Base-by-base conservation (phyloP, 1,140 invertebrate genomes). In the Lepidurus packardi region DNA sequence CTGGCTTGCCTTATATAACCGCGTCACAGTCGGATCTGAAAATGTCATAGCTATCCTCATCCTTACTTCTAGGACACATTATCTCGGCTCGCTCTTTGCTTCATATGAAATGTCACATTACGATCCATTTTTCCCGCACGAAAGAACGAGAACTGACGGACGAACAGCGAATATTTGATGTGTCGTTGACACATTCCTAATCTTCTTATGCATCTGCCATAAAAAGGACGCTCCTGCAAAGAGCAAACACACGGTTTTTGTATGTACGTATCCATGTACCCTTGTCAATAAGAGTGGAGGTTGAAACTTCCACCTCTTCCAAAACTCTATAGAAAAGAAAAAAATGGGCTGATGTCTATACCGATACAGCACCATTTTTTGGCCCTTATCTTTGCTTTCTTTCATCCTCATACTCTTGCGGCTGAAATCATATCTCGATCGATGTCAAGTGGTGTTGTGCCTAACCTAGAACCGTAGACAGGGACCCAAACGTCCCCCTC, bases 101-200 rank as follows among this genome's bases (percentile, higher is more conserved):
- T 16, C 9, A 21, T 65, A 65, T 21, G 53, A 65, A 65, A 65
- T 65, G 53, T 65, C 13, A 16, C 21, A 65, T 65, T 65, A 65
- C 53, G 6, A n/a, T n/a, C n/a, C n/a, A n/a, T n/a, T n/a, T n/a
- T 5, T 47, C 53, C 21, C 53, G 21, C 6, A 65, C 53, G 13
- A 65, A 65, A 16, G 21, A 65, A 65, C 16, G 21, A 21, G 7
- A 65, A 21, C 13, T 65, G 53, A 65, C 53, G 53, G 53, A 65
- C 53, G 53, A 47, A 47, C 53, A 65, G 53, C 53, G 53, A 65
- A 21, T n/a, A 65, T 65, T 65, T 65, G 53, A 65, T 65, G 53
- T 65, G 53, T 65, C 53, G 53, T 65, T 65, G 53, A n/a, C 53
- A 65, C 53, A 65, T 65, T n/a, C 16, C 53, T 65, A 65, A 65